Evolutionary conservation across 1,140 invertebrate genomes (phyloP).

Genomic region (Apolygus lucorum): DNA sequence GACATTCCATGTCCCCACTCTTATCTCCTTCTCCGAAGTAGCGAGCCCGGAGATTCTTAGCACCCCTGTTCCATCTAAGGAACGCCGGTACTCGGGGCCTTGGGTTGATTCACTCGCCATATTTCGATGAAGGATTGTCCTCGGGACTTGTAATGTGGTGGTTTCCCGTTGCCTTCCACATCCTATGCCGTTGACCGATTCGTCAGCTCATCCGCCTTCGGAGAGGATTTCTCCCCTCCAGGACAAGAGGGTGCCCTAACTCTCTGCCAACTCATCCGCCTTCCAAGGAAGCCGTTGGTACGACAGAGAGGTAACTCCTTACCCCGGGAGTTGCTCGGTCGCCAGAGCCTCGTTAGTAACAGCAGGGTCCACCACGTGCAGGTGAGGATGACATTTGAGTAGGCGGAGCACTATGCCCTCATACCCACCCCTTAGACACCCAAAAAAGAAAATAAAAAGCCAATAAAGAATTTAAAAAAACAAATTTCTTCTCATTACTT

Average conservation of each 20-base stretch:
- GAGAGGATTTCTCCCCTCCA: not conserved
- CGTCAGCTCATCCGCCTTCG: not conserved
- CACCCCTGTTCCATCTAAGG: too few species aligned
- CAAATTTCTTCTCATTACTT: too few species aligned
- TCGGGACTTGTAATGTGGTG: not conserved
- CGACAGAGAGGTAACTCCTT: too few species aligned
- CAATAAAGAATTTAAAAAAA: too few species aligned
- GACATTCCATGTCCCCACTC: not conserved
- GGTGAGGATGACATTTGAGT: too few species aligned
- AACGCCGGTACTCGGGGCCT: not conserved
- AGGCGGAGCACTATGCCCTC: too few species aligned
- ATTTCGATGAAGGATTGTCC: not conserved
- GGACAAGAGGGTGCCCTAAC: not conserved
- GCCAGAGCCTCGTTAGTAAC: too few species aligned
- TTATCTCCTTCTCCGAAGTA: not conserved
- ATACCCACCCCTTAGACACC: too few species aligned
- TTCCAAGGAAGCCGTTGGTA: not conserved
- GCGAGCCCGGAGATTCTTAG: not conserved
- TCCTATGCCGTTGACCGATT: not conserved
- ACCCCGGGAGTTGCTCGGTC: too few species aligned
- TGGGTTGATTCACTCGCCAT: not conserved
- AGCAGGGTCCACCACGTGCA: too few species aligned
- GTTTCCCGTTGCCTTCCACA: not conserved
- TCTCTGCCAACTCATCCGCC: too few species aligned
- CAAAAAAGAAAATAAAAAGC: too few species aligned